Conservation (phyloP, 2,888 invertebrate genomes). For the Ectemnius lituratus region DNA sequence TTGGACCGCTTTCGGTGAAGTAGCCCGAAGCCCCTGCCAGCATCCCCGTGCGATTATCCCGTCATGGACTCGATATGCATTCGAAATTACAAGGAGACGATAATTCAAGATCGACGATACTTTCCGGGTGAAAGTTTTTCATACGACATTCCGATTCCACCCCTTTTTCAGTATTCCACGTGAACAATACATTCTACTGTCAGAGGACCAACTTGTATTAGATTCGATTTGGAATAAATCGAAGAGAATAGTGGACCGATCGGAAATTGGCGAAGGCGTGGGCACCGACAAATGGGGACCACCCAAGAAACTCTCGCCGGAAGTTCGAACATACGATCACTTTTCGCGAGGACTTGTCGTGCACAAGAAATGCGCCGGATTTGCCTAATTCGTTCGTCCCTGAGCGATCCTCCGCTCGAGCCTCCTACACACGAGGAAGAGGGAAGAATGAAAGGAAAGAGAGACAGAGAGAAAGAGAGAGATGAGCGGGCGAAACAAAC, state of each 20-base stretch:
- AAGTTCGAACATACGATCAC: conserved; percentile 21
- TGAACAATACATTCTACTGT: neutral
- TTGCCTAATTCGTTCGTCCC: conserved; percentile 48
- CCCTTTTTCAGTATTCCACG: neutral
- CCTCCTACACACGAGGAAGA: neutral
- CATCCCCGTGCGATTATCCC: neutral
- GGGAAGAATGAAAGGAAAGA: neutral
- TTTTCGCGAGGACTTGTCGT: conserved; percentile 22
- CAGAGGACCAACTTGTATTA: neutral
- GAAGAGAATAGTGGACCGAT: neutral
- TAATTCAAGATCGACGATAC: neutral
- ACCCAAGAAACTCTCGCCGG: conserved; percentile 33
- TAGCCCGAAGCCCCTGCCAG: conserved; percentile 11
- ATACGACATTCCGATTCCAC: neutral
- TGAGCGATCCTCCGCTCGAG: conserved; percentile 18
- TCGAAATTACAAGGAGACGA: conserved; percentile 37
- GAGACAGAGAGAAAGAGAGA: neutral
- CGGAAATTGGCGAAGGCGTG: conserved; percentile 24
- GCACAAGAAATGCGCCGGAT: conserved; percentile 20
- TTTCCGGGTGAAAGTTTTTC: neutral
- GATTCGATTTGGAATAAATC: neutral
- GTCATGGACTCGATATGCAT: conserved; percentile 20
- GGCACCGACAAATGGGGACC: conserved; percentile 27
- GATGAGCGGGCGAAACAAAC: neutral
- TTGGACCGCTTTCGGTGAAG: conserved; percentile 62